phyloP scores from a whole-genome alignment of 2,797 vertebrate genomes.

The Valencia hispanica region DNA sequence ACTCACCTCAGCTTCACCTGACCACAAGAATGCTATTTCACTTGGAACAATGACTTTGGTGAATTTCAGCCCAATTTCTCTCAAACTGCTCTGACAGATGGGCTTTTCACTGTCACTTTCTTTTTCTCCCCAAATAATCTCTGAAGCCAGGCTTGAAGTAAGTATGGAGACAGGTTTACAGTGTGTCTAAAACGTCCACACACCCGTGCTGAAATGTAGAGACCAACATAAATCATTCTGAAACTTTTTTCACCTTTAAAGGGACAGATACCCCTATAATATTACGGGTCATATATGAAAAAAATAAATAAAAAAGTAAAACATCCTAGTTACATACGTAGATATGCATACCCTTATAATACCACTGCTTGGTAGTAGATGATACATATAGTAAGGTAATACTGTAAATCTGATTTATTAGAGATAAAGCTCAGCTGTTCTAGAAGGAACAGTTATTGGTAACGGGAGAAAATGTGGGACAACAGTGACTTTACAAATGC shows the following conservation, averaged over 20 bases:
- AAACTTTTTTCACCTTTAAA: not conserved
- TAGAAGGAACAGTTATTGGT: not conserved
- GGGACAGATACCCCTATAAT: not conserved
- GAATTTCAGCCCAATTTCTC: not conserved
- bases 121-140: not conserved
- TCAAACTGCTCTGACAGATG: not conserved
- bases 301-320: not conserved
- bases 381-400: not conserved
- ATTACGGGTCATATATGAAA: too few species aligned
- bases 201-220: not conserved
- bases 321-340: not conserved
- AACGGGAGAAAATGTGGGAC: not conserved
- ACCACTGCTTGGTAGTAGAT: not conserved
- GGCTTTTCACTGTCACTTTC: not conserved
- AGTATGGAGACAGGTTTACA: not conserved
- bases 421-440: not conserved
- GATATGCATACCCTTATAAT: not conserved
- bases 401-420: not conserved
- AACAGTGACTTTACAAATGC: not conserved
- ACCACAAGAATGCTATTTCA: not conserved
- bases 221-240: not conserved
- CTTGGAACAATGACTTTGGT: not conserved
- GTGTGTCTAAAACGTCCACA: not conserved
- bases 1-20: constrained; percentile 1
- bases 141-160: not conserved